Base-by-base conservation (phyloP, 2,888 invertebrate species). In the Dolomedes plantarius region DNA sequence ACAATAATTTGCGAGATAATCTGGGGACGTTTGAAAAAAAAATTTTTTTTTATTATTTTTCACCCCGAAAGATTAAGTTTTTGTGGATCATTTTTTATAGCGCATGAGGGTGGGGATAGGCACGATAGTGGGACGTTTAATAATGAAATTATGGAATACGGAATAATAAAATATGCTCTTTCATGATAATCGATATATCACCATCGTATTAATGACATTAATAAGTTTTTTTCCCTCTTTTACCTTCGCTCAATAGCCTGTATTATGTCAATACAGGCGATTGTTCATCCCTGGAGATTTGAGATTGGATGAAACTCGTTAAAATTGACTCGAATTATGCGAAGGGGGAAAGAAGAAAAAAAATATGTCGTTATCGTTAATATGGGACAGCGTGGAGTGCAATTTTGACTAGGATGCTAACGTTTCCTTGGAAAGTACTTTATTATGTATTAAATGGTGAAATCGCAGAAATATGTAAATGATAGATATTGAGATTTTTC, bases 91-190 rank as follows among this genome's bases (percentile, higher is more conserved):
- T 67, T 67, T 65, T 62, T 41, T 32, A 65, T 65, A 29, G 29
- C 16, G 36, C n/a, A 11, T 36, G 13, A 36, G 83, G 83, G 77
- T 67, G 83, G 83, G 83, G 73, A 69, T 65, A 7, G 27, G 31
- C 65, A 67, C 67, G 72, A 77, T 62, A 77, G 77, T 82, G 83
- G 72, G 29, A 73, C 83, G 83, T 83, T 83, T 83, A 83, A 83
- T 83, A 83, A 83, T 83, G 83, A 83, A 83, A 83, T 83, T 83
- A 83, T 83, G 83, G 83, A 83, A n/a, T n/a, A n/a, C n/a, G n/a
- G n/a, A n/a, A 83, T 83, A 83, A 83, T 83, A 83, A 76, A 83
- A 83, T 83, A 83, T 83, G 83, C 83, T 77, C 76, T 83, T 83
- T 83, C 62, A 77, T 71, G 46, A 77, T 83, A 83, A 83, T 83